Evolutionary conservation across 2,888 invertebrate species (phyloP), one percentile per base, ranked within the genome.

Genomic region (Epinotia brunnichana): DNA sequence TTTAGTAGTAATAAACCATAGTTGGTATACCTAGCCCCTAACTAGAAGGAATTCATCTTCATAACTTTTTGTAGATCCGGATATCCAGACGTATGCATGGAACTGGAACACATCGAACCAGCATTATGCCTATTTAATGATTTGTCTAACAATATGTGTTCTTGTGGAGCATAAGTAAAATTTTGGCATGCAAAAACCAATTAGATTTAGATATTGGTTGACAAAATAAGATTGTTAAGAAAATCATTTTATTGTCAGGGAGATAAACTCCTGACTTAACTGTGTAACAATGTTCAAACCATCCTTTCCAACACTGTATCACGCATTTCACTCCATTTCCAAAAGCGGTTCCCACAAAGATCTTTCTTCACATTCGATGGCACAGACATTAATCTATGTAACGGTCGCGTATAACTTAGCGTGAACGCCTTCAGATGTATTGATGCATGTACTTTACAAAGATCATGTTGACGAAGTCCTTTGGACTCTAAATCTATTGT

Each of bases 341-440:
- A 85, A 87, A 87, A 83, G 83, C 85, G 83, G 87, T 91, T 91
- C 91, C 89, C 91, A 91, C 91, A 90, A 91, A 87, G 87, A 88
- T 91, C 88, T 90, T 85, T 91, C 91, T 87, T 85, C 89, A 87
- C 90, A 85, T 90, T 87, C 89, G 86, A 87, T 87, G 90, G 89
- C 86, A 86, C 82, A 85, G 86, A 89, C 91, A 92, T 92, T 90
- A 90, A 90, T 91, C 89, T 90, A 87, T 83, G 87, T 88, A 89
- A 87, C 88, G 84, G 85, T 83, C 80, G 81, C 79, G 78, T 80
- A 82, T 83, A 85, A 74, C 71, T 63, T 82, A 83, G 80, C 80
- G 81, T 82, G 77, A 82, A 84, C 86, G 85, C 85, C 84, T 84
- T 83, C 84, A 80, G 78, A 82, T 73, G 64, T 68, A 86, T 88